Evolutionary conservation across 1,140 invertebrate genomes (phyloP), one percentile per base, ranked within the genome.

Genomic region (Tetraneura akinire): DNA sequence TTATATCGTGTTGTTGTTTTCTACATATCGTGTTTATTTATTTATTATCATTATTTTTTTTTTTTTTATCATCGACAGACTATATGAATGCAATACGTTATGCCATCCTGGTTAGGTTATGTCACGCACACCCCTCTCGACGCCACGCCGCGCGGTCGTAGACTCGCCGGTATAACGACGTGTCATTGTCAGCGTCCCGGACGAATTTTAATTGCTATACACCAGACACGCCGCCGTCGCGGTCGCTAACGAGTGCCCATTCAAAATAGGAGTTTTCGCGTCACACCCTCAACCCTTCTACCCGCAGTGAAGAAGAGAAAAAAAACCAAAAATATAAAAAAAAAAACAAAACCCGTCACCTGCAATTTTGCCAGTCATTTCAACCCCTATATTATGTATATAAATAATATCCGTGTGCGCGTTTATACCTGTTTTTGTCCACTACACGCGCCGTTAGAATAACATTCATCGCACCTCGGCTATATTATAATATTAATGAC

Each of bases 141-240:
- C n/a, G n/a, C n/a, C n/a, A n/a, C n/a, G n/a, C n/a, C n/a, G n/a
- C n/a, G n/a, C n/a, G n/a, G 2, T n/a, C 6, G 6, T n/a, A n/a
- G 21, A 10, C 13, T 14, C 68, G 0, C 45, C 47, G 14, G 5
- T 21, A 11, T 74, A 74, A 74, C 51, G 53, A 60, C 55, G 73
- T 76, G 53, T 60, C 73, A 60, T 60, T 45, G 73, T 76, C 73
- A 76, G 53, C 55, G 16, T 60, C 53, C 37, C 37, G 53, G 53
- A 42, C 53, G 73, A 10, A 60, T 76, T 76, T 76, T 76, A 76
- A 76, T 76, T 76, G 73, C 73, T 26, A 10, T 18, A n/a, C n/a
- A n/a, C 71, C 53, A 26, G 18, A 45, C 53, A n/a, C n/a, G n/a
- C n/a, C n/a, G n/a, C n/a, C n/a, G n/a, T n/a, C n/a, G n/a, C n/a